Base-by-base conservation (phyloP, 1,140 invertebrate species). In the Sitophilus oryzae region DNA sequence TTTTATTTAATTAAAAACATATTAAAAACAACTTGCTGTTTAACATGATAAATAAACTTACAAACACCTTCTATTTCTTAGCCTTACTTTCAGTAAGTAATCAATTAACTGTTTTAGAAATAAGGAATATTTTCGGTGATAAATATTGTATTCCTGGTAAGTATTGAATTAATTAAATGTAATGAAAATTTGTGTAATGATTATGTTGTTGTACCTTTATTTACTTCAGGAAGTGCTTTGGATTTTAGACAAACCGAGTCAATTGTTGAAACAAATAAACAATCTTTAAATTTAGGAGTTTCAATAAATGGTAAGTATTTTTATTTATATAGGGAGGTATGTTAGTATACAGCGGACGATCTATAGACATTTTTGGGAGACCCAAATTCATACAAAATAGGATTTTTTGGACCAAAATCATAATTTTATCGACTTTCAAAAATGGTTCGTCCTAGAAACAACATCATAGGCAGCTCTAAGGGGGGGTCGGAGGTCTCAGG, bases 91-190 rank as follows among this genome's bases (percentile, higher is more conserved):
- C n/a, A n/a, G n/a, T n/a, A n/a, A n/a, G n/a, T n/a, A n/a, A n/a
- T n/a, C n/a, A n/a, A n/a, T n/a, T n/a, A n/a, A n/a, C 40, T n/a
- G n/a, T 41, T 43, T 21, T 35, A 11, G 52, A 58, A 22, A 38
- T 61, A 25, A 40, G 40, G 44, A 22, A 15, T n/a, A 14, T 56
- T 44, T 62, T 62, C 50, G 52, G 35, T 0, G 40, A 41, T 18
- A 49, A 56, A 19, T 25, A 59, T 18, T 62, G 60, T 45, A 53
- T 62, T 30, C 43, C 49, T 22, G 60, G 60, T 62, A 53, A 58
- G 37, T 15, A 40, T 9, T 19, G 41, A 22, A 14, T n/a, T 37
- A 37, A n/a, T 4, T 4, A 3, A 6, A 37, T 11, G n/a, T 6
- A 37, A 37, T 37, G n/a, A 11, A 11, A 37, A 34, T 34, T 34